Conservation (phyloP, 2,113 vertebrate genomes). For the Clarias gariepinus region DNA sequence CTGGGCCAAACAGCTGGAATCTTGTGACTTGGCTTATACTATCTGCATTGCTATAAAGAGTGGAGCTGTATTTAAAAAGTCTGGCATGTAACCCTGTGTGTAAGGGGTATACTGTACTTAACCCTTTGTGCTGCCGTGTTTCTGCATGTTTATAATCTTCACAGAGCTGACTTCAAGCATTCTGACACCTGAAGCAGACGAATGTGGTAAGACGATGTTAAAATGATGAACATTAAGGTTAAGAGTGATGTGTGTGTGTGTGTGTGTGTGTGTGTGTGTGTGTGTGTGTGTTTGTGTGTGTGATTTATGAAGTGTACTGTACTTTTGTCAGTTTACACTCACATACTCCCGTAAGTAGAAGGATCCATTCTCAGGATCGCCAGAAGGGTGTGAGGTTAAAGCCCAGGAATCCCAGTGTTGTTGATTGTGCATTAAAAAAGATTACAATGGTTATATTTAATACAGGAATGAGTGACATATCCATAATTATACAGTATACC, state of each 20-base stretch:
- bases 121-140: constrained; percentile 11
- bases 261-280: neutral
- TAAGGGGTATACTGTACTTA: neutral
- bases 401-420: neutral
- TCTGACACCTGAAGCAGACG: constrained; percentile 70
- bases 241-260: constrained; percentile 18
- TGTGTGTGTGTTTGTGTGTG: too few species aligned
- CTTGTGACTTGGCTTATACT: constrained; percentile 72
- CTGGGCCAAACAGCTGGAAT: constrained; percentile 59
- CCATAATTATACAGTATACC: neutral
- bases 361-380: neutral
- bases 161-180: constrained; percentile 75
- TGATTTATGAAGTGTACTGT: neutral
- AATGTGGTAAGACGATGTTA: constrained; percentile 70
- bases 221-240: constrained; percentile 51
- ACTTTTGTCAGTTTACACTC: neutral
- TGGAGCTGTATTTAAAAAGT: neutral
- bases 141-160: neutral
- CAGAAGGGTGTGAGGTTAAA: neutral
- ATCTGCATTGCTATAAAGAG: neutral
- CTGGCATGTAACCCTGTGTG: neutral
- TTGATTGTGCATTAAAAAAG: neutral
- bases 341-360: neutral
- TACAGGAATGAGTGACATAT: neutral
- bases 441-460: neutral